Conservation (phyloP, 2,888 invertebrate genomes). For the Monochamus alternatus region DNA sequence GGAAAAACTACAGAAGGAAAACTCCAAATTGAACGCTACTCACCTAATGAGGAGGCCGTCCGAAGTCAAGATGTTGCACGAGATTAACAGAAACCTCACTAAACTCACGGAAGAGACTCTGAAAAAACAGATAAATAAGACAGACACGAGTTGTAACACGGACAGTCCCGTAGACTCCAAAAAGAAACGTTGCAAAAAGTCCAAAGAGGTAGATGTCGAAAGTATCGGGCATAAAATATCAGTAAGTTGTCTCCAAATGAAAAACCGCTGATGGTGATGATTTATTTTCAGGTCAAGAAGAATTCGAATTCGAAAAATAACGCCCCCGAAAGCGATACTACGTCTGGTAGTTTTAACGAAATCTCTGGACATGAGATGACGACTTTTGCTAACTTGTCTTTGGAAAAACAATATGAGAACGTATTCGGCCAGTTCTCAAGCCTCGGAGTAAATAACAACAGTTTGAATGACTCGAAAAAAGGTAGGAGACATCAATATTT, state of each 20-base stretch:
- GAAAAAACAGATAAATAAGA: constrained; percentile 51
- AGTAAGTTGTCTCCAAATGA: constrained; percentile 28
- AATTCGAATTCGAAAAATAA: constrained; percentile 14
- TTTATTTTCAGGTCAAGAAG: constrained; percentile 27
- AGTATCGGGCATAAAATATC: constrained; percentile 28
- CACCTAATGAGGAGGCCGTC: constrained; percentile 74
- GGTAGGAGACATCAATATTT: constrained; percentile 39
- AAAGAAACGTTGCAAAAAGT: constrained; percentile 37
- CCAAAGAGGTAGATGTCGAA: constrained; percentile 33
- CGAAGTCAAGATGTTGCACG: constrained; percentile 84
- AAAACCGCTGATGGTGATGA: neutral
- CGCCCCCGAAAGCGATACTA: neutral
- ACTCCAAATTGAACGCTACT: constrained; percentile 75
- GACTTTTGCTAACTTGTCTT: constrained; percentile 49
- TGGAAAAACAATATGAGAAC: constrained; percentile 61
- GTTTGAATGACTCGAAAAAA: constrained; percentile 55
- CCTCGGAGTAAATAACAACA: constrained; percentile 45
- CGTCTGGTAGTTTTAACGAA: constrained; percentile 2
- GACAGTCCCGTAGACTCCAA: constrained; percentile 17
- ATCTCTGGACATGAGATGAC: constrained; percentile 41
- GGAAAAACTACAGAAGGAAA: constrained; percentile 80
- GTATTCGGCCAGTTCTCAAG: constrained; percentile 56
- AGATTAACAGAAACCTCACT: constrained; percentile 79
- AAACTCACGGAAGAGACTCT: constrained; percentile 66
- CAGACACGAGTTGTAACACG: constrained; percentile 14